These are phyloP conservation scores for Idaea biselata DNA, from an alignment of 2,888 invertebrate species.

Conservation along the genomic window DNA sequence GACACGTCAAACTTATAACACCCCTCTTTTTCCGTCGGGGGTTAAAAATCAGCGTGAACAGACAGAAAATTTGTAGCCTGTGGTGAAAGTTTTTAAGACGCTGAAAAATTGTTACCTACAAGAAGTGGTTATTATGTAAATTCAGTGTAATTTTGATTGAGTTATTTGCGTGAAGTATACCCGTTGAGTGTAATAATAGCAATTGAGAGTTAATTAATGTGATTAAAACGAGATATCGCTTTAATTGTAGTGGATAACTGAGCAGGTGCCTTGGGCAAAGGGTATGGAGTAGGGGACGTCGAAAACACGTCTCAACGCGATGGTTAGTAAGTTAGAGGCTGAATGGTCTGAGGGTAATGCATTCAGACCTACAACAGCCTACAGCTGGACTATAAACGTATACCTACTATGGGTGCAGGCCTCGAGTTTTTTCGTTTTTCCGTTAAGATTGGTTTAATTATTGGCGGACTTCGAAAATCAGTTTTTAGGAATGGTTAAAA, in stretches of 20 bases:
- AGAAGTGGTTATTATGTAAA: slow-evolving; percentile 52
- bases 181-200: slow-evolving; percentile 39
- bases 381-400: too few relatives aligned
- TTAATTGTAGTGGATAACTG: background rate
- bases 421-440: too few relatives aligned
- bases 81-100: slow-evolving; percentile 15
- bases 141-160: slow-evolving; percentile 46
- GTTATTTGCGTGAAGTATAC: slow-evolving; percentile 56
- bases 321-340: too few relatives aligned
- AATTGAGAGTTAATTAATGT: slow-evolving; percentile 46
- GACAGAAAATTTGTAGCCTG: background rate
- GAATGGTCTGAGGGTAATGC: too few relatives aligned
- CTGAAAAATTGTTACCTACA: slow-evolving; percentile 37
- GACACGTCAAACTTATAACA: too few relatives aligned
- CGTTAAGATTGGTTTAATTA: too few relatives aligned
- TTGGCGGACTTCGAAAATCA: too few relatives aligned
- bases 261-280: background rate
- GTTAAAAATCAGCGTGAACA: slow-evolving; percentile 9
- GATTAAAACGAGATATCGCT: slow-evolving; percentile 32
- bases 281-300: background rate
- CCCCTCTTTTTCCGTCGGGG: too few relatives aligned
- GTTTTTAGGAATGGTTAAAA: too few relatives aligned
- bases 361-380: too few relatives aligned
- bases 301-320: too few relatives aligned
- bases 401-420: too few relatives aligned